These are phyloP conservation scores for Rhynchotus rufescens DNA, from an alignment of 2,797 vertebrate genomes.

Conservation along the genomic window DNA sequence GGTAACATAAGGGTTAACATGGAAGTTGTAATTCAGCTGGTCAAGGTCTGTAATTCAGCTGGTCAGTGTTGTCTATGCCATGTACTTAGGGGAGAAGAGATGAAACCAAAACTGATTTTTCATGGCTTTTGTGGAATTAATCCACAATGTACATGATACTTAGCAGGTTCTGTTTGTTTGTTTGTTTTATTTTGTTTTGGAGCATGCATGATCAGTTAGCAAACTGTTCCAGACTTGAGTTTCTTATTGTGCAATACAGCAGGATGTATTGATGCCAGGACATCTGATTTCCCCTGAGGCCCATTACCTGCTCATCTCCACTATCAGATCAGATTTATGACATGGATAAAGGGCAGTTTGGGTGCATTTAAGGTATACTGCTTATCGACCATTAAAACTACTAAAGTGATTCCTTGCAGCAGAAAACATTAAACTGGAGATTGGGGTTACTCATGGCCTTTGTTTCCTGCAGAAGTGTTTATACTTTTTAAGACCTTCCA, in stretches of 20 bases:
- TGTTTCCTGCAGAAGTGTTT: neutral
- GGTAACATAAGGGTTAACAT: neutral
- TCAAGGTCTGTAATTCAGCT: neutral
- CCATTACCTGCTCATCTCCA: neutral
- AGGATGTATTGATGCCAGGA: neutral
- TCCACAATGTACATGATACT: neutral
- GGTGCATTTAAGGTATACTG: slow-evolving; percentile 10
- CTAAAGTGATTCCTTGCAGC: slow-evolving; percentile 22
- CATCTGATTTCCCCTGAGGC: neutral
- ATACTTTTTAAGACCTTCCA: neutral
- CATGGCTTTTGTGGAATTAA: neutral
- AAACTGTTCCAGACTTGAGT: neutral
- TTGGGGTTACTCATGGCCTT: neutral
- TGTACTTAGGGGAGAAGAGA: neutral
- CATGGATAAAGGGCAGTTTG: slow-evolving; percentile 11
- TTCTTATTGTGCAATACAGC: neutral
- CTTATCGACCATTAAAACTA: slow-evolving; percentile 23
- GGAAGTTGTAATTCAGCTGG: neutral
- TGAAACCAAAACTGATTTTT: neutral
- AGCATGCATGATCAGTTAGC: neutral
- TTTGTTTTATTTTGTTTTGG: neutral
- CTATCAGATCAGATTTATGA: slow-evolving; percentile 25
- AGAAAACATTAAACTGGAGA: slow-evolving; percentile 27
- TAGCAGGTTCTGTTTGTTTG: neutral
- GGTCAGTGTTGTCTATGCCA: neutral